Base-by-base conservation (phyloP, 2,888 invertebrate genomes). In the Zeuzera pyrina region DNA sequence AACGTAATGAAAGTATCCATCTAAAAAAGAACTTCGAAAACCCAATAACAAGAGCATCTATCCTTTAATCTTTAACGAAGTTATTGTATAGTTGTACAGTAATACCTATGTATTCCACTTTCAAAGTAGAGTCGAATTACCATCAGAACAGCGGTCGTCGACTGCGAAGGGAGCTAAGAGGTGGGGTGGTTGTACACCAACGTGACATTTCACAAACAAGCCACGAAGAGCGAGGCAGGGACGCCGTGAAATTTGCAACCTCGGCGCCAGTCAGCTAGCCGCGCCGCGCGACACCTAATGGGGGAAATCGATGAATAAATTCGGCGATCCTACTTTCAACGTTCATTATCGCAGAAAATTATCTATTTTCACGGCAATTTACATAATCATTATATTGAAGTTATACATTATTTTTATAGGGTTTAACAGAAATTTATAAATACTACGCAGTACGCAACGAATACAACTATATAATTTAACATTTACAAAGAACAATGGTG, bases 131-230 rank as follows among this genome's bases (percentile, higher is more conserved):
- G 57, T 62, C 57, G 54, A 57, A 63, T 69, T 67, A 62, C 63
- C 52, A 50, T 47, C 52, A 56, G 56, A 53, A 36, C 28, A 31
- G 15, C 24, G 58, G 55, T 57, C 55, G 57, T 54, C 54, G 51
- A 49, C 57, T 52, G 52, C 47, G 38, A 38, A 40, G 43, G 41
- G 43, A 36, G 42, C 34, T 39, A 41, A 40, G 38, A 35, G 41
- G 36, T 37, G 39, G 40, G 38, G 42, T 39, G 39, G 39, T 33
- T 39, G 38, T 43, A 44, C 40, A 41, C 50, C 57, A 62, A 71
- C 70, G 73, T 73, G 74, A 71, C 69, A 74, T 72, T 72, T 70
- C 65, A 63, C 68, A 73, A 74, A 74, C 68, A 72, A 70, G 63
- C 60, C 51, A 49, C 55, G 57, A 57, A 49, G 40, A 56, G 44